Conservation (phyloP, 1,140 invertebrate genomes). For the Psilanteris sp. region DNA sequence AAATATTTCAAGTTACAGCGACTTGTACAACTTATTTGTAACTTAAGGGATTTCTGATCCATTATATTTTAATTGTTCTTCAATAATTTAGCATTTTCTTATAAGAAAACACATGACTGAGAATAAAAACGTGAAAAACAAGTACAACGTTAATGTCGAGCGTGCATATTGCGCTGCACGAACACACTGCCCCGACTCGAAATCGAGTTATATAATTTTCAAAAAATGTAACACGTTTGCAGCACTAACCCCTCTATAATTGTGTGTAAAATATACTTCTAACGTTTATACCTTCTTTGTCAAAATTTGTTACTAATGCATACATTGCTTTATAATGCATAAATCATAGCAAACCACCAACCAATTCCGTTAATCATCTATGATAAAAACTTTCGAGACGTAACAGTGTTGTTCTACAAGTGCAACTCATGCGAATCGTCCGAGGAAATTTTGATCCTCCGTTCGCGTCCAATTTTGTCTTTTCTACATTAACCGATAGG, state of each 20-base stretch:
- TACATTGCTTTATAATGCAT: no score
- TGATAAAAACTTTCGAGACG: slow-evolving; percentile 36
- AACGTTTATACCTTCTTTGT: no score
- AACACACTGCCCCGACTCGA: slow-evolving; percentile 59
- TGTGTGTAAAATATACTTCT: no score
- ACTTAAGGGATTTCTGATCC: slow-evolving; percentile 1
- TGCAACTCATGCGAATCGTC: slow-evolving; percentile 45
- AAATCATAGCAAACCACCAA: no score
- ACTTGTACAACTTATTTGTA: slow-evolving; percentile 15
- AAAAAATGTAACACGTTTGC: not conserved
- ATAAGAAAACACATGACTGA: slow-evolving; percentile 55
- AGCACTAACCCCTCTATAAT: no score
- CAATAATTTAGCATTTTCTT: slow-evolving; percentile 11
- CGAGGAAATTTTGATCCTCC: slow-evolving; percentile 53
- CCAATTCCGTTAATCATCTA: no score
- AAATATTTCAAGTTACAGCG: slow-evolving; percentile 19
- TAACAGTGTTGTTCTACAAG: slow-evolving; percentile 50
- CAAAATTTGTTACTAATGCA: no score
- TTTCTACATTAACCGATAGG: slow-evolving; percentile 54
- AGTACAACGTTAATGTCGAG: slow-evolving; percentile 25
- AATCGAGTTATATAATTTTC: slow-evolving; percentile 15
- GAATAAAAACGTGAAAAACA: slow-evolving; percentile 30
- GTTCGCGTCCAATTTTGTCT: slow-evolving; percentile 47
- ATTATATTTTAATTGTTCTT: slow-evolving; percentile 24
- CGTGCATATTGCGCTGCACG: slow-evolving; percentile 36